phyloP scores from a whole-genome alignment of 2,797 vertebrate genomes.

The Diglossa cyanea region DNA sequence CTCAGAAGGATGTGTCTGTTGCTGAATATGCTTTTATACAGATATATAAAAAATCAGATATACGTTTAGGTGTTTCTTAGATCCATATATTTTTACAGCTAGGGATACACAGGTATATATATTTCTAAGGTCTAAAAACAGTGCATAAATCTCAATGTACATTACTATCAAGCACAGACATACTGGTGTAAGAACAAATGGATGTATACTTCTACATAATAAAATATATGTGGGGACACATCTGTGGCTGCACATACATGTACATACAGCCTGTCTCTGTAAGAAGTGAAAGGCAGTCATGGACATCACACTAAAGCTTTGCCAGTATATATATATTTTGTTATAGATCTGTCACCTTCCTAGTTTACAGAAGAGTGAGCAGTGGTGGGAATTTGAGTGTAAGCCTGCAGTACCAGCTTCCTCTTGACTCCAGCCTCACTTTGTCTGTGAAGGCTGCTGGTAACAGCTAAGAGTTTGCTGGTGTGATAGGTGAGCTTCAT shows the following conservation, averaged over 20 bases:
- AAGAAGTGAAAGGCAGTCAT: neutral
- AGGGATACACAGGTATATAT: neutral
- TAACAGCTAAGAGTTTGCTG: conserved; percentile 67
- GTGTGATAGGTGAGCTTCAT: conserved; percentile 81
- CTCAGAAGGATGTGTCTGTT: neutral
- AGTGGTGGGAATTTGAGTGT: neutral
- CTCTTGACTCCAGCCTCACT: conserved; percentile 7
- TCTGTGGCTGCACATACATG: neutral
- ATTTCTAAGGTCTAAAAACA: neutral
- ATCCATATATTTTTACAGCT: neutral
- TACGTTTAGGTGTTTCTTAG: neutral
- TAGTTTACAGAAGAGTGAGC: neutral
- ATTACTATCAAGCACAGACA: neutral
- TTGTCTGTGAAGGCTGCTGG: conserved; percentile 63
- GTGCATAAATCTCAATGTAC: neutral
- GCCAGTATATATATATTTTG: neutral
- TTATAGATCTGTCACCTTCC: neutral
- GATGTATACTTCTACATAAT: neutral
- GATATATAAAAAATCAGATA: too few species aligned
- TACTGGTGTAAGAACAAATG: neutral
- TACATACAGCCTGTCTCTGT: neutral
- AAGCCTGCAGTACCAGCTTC: conserved; percentile 14
- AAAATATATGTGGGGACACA: neutral
- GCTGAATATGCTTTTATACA: neutral
- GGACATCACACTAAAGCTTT: neutral